Evolutionary conservation across 1,140 invertebrate species (phyloP).

Genomic region (Zaprionus lachaisei): DNA sequence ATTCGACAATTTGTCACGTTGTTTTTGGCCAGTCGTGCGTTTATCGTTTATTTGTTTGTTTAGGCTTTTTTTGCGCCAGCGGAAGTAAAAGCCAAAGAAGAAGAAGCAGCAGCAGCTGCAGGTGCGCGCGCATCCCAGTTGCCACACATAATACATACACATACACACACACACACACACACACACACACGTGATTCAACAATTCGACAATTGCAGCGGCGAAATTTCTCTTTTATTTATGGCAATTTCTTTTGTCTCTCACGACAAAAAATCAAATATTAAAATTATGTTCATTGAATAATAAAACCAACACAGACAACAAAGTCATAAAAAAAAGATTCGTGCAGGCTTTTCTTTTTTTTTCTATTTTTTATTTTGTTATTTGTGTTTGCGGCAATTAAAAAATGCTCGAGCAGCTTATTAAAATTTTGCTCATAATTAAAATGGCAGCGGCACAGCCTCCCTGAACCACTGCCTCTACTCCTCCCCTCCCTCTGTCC

Average conservation of each 20-base stretch:
- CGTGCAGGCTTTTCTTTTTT: constrained; percentile 8
- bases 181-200: constrained; percentile 4
- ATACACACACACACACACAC: constrained; percentile 8
- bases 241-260: constrained; percentile 70
- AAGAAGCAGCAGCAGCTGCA: constrained; percentile 33
- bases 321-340: constrained; percentile 36
- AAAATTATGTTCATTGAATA: constrained; percentile 67
- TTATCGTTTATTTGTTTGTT: constrained; percentile 21
- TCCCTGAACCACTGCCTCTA: neutral
- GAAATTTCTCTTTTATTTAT: constrained; percentile 79
- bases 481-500: no score
- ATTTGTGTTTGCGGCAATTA: constrained; percentile 60
- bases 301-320: constrained; percentile 36
- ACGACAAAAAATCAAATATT: constrained; percentile 67
- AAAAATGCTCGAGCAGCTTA: constrained; percentile 38
- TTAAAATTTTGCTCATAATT: constrained; percentile 33
- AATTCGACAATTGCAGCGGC: constrained; percentile 45
- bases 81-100: constrained; percentile 68
- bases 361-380: constrained; percentile 13
- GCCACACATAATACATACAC: constrained; percentile 21
- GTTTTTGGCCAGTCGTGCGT: constrained; percentile 66
- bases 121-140: constrained; percentile 61
- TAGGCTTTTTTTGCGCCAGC: constrained; percentile 27
- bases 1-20: constrained; percentile 81
- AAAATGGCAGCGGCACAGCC: constrained; percentile 14